phyloP scores from a whole-genome alignment of 2,113 vertebrate genomes.

The Indri indri region DNA sequence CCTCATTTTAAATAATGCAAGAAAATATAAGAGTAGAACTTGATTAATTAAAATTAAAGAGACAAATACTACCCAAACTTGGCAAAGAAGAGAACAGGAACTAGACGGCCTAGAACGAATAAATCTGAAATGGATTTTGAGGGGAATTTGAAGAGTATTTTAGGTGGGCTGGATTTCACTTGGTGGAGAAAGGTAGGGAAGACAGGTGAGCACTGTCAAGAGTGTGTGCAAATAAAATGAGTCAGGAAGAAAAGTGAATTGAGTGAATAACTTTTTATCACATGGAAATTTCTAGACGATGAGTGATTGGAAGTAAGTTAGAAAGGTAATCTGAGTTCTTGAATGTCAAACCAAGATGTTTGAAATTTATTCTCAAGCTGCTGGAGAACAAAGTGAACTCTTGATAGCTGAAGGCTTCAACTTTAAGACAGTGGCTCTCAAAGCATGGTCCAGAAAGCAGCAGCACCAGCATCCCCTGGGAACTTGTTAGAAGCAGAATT shows the following conservation, averaged over 20 bases:
- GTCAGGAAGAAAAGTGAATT: background rate
- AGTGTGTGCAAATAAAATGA: background rate
- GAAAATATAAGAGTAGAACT: background rate
- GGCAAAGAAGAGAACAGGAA: background rate
- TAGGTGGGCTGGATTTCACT: background rate
- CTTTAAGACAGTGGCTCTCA: background rate
- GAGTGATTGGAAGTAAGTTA: background rate
- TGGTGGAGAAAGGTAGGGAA: background rate
- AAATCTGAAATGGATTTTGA: background rate
- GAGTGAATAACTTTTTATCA: background rate
- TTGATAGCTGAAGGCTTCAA: background rate
- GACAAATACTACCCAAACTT: background rate
- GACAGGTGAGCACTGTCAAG: background rate
- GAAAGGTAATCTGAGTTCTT: background rate
- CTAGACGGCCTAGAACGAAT: background rate
- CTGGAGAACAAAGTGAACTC: background rate
- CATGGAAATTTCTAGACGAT: constrained; percentile 24
- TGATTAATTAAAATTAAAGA: background rate
- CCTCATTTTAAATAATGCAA: background rate
- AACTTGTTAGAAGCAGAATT: background rate
- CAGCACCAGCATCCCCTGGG: too few species aligned
- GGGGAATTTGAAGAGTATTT: background rate
- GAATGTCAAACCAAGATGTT: background rate
- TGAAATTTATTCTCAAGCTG: background rate
- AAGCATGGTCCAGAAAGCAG: background rate